These are phyloP conservation scores for Seira ritae DNA, from an alignment of 2,888 invertebrate genomes.

Conservation along the genomic window DNA sequence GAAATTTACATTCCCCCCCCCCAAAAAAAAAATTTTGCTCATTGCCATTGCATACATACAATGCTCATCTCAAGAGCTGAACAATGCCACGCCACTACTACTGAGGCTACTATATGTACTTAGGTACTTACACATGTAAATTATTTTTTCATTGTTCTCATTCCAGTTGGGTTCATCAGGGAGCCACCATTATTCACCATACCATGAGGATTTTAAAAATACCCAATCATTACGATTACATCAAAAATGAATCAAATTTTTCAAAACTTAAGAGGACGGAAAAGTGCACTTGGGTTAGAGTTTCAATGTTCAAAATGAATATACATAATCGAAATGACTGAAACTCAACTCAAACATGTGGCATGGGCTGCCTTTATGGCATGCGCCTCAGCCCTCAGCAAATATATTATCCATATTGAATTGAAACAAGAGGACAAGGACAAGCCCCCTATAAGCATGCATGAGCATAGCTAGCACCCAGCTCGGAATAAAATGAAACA, in stretches of 20 bases:
- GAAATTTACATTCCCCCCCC: not conserved
- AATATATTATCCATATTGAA: no score
- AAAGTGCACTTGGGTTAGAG: not conserved
- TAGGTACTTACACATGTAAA: not conserved
- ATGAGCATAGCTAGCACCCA: no score
- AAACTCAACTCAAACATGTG: not conserved
- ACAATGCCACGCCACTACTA: no score
- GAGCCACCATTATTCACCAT: no score
- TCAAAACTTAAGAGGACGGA: not conserved
- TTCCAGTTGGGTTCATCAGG: not conserved
- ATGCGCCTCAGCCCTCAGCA: no score
- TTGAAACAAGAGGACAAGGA: no score
- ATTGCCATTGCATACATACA: not conserved
- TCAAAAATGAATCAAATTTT: not conserved
- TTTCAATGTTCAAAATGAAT: not conserved
- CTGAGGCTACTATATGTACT: no score
- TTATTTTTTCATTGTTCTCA: not conserved
- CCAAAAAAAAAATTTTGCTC: not conserved
- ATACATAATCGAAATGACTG: not conserved
- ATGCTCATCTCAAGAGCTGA: not conserved
- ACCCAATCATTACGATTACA: no score
- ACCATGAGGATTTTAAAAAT: no score
- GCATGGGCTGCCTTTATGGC: not conserved
- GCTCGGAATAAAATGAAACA: no score
- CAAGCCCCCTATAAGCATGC: no score